A percentile compares a stretch with the other conserved stretches of the same genome.
Evolutionary conservation across 2,888 invertebrate species (phyloP).

Genomic region (Nezara viridula): DNA sequence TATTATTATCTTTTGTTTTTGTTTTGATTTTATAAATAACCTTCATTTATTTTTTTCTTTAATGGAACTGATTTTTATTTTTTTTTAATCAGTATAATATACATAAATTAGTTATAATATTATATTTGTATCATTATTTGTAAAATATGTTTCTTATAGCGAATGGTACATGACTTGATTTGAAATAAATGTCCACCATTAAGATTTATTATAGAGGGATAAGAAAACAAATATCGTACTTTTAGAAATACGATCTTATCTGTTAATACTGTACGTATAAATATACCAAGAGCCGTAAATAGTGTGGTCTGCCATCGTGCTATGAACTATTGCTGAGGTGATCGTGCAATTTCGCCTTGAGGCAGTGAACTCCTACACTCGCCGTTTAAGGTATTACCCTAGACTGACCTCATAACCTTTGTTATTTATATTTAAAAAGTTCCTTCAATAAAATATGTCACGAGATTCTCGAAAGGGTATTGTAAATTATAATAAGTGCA

Average conservation of each 20-base stretch:
- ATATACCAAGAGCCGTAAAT: not conserved
- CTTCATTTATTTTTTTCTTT: no score
- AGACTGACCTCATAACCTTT: conserved; percentile 36
- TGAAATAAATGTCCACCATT: no score
- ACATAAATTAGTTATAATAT: no score
- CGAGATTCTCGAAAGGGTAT: not conserved
- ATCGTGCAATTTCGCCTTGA: conserved; percentile 37
- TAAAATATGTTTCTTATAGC: no score
- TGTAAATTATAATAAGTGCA: not conserved
- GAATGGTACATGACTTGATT: no score
- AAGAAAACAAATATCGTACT: not conserved
- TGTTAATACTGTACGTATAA: not conserved
- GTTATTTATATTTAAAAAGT: conserved; percentile 20
- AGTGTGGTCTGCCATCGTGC: not conserved
- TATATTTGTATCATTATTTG: no score
- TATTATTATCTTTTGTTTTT: no score
- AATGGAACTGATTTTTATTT: no score
- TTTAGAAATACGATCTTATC: not conserved
- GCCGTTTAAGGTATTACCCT: conserved; percentile 32
- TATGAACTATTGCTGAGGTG: conserved; percentile 15
- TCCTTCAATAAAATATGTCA: not conserved
- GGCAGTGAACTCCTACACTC: conserved; percentile 36
- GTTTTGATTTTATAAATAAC: no score
- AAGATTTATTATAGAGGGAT: not conserved
- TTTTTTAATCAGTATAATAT: no score